Base-by-base conservation (phyloP, 2,113 vertebrate species). In the Hemibagrus wyckioides region DNA sequence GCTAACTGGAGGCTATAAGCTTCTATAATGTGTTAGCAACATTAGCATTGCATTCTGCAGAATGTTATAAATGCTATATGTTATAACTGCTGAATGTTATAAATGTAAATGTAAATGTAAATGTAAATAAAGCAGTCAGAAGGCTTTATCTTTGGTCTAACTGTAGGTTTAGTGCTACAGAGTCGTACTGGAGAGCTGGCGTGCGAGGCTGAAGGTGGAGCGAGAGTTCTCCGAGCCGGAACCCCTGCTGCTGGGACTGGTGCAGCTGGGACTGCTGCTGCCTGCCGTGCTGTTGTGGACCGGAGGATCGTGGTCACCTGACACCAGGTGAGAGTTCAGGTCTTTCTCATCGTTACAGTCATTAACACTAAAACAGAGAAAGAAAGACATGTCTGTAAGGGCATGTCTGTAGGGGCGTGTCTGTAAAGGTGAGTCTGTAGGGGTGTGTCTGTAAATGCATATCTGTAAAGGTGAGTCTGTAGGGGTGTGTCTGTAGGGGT, bases 131-230 rank as follows among this genome's bases (percentile, higher is more conserved):
- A 21, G 13, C 21, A 15, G 14, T 36, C 36, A 1, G 15, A 48
- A 28, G 6, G 8, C 11, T 23, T 73, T 0, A 28, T 17, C 30
- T 52, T 54, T 13, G 76, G 7, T 2, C n/a, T 11, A 10, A 54
- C n/a, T 17, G 76, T 54, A n/a, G 3, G 2, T 10, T 36, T 6
- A 6, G 30, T 33, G 54, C n/a, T 4, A 39, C 21, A n/a, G 54
- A 71, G 0, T 83, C 96, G 95, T 93, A 97, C 97, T 96, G 50
- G 97, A 97, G 84, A 97, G 93, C 54, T 96, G 93, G 69, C 95
- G 94, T 0, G 94, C 95, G 91, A 97, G 93, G 93, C 96, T 97
- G 92, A 96, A 95, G 0, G 94, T 93, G 88, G 96, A 97, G 83
- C 94, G 95, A 25, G 96, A 96, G 0, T 94, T 93, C 87, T 97